These are phyloP conservation scores for Platorchestia sp. DNA, from an alignment of 1,140 invertebrate species.

Conservation along the genomic window DNA sequence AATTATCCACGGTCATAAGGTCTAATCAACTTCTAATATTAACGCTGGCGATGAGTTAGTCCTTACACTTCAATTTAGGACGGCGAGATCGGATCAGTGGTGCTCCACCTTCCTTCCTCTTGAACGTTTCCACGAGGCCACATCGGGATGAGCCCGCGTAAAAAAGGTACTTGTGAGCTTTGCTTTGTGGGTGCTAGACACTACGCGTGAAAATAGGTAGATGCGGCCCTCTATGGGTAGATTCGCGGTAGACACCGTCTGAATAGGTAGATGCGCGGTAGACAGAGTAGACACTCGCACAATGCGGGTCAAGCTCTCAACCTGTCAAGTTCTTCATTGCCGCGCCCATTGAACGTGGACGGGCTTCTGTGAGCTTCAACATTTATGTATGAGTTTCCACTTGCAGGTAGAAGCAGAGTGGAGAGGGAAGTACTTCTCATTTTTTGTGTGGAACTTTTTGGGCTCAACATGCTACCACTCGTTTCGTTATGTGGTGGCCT, in stretches of 20 bases:
- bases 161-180: conserved; percentile 27
- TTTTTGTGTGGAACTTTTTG: background rate
- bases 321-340: conserved; percentile 25
- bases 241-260: conserved; percentile 10
- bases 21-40: too few species aligned
- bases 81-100: background rate
- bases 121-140: background rate
- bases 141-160: conserved; percentile 10
- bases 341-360: background rate
- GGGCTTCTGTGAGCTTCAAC: background rate
- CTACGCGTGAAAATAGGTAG: background rate
- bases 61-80: background rate
- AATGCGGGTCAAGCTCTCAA: conserved; percentile 35
- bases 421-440: background rate
- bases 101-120: background rate
- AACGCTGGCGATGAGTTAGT: too few species aligned
- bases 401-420: background rate
- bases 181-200: background rate
- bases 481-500: background rate
- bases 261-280: conserved; percentile 27
- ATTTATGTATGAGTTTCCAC: conserved; percentile 44
- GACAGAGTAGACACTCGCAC: conserved; percentile 42
- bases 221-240: background rate
- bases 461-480: background rate
- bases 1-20: too few species aligned